A percentile compares a stretch with the other conserved stretches of the same genome.
Conservation (phyloP, 2,888 invertebrate species). For the Metallyticus violacea region DNA sequence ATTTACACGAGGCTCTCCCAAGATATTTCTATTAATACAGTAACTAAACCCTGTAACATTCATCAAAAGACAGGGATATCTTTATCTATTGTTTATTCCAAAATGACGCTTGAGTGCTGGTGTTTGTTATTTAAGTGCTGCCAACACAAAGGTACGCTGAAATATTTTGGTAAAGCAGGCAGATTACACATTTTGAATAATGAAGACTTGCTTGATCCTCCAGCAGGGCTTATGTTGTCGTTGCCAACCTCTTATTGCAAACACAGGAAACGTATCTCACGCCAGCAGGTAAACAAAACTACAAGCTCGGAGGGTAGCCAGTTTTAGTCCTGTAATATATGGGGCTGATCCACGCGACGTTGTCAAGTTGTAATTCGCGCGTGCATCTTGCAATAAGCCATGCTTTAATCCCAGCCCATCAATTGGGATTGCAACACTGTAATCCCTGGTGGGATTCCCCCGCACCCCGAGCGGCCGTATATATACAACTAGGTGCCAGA, state of each 20-base stretch:
- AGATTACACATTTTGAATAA: not conserved
- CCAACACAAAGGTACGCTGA: not conserved
- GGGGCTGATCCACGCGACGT: conserved; percentile 22
- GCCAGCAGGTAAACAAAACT: not conserved
- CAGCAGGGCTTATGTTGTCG: not conserved
- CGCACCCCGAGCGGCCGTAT: not conserved
- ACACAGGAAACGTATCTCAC: not conserved
- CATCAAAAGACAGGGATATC: not conserved
- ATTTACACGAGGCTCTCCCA: no score
- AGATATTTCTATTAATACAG: no score
- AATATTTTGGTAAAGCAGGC: not conserved
- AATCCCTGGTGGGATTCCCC: not conserved
- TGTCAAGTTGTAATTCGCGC: conserved; percentile 21
- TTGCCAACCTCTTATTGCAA: not conserved
- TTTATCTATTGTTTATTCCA: not conserved
- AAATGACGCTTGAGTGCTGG: not conserved
- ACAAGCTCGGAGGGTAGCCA: not conserved
- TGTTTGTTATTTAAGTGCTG: not conserved
- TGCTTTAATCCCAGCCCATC: conserved; percentile 22
- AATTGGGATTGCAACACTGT: conserved; percentile 24
- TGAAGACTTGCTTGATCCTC: not conserved
- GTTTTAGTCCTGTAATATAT: conserved; percentile 23
- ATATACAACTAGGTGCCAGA: not conserved
- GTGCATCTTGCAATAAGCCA: conserved; percentile 16
- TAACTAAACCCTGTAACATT: no score